Base-by-base conservation (phyloP, 2,888 invertebrate genomes). In the Hirudinaria manillensis region DNA sequence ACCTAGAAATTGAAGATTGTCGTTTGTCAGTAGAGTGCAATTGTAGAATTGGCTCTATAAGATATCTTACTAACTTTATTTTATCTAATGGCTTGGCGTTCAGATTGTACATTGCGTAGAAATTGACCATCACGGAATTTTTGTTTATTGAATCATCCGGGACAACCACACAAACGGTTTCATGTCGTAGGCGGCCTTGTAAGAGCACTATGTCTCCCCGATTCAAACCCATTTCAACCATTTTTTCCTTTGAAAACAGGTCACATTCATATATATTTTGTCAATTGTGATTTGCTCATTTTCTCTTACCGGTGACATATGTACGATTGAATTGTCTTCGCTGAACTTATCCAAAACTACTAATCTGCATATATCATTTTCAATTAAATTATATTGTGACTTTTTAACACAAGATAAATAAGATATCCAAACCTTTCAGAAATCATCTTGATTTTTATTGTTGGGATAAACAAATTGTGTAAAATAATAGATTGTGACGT, bases 291-390 rank as follows among this genome's bases (percentile, higher is more conserved):
- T 7, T 45, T 45, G 45, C 45, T 45, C 7, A 2, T n/a, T 34
- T 6, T 36, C 32, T 29, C 53, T 55, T 53, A 72, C 72, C 53
- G 29, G 34, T 21, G 72, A 72, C 7, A 72, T 45, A 29, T 72
- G 45, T 16, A 55, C 55, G 55, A 72, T 53, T 27, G 72, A 72
- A 32, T 72, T 72, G 53, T 72, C 72, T 51, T 55, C 55, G 13
- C 51, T 55, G 27, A 55, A 55, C 21, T 45, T 24, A 55, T 72
- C 72, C 24, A 29, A 21, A 27, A 72, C 72, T 19, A 55, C 27
- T 0, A 72, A 32, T 55, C 72, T 72, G 7, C 61, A 61, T 61
- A 27, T 61, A 61, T 3, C 24, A 27, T 27, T 29, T 27, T 61
- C 61, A 7, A 61, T 27, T 61, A 27, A 27, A 61, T 61, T 61